Base-by-base conservation (phyloP, 1,140 invertebrate species). In the Pseudomyrmex flavicornis region DNA sequence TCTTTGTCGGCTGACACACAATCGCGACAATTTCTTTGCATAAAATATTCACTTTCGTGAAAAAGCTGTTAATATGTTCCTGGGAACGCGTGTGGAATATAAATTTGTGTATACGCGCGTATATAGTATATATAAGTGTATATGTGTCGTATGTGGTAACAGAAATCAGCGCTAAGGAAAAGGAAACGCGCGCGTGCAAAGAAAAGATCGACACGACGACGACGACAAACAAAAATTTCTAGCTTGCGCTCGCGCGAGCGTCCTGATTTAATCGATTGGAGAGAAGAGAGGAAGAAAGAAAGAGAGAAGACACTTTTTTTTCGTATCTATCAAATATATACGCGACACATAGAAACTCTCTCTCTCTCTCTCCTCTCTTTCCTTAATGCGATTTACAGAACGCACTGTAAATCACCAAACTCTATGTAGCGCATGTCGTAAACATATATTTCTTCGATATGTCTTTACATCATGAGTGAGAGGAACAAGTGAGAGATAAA, bases 321-420 rank as follows among this genome's bases (percentile, higher is more conserved):
- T 88, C 89, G 87, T 84, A 83, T 77, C 15, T 66, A 65, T 83
- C 86, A 91, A 89, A 86, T 87, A 77, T 35, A 35, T 1, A 89
- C 85, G 87, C 88, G 86, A 91, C 86, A 88, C 35, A 35, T 7
- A 35, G 35, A 68, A 84, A 65, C 73, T 88, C 83, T 79, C 20
- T 22, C 20, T 22, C 20, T 22, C 1, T 22, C 20, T 22, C 62
- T 88, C 82, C 68, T 84, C 76, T 61, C 44, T n/a, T 48, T 13
- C 73, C 52, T 73, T 58, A 48, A 50, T 76, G 61, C 76, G 66
- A 70, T 79, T 79, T 26, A 44, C 20, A 70, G 65, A 80, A 72
- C 59, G 44, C 54, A 44, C 10, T 50, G 76, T 48, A 72, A 80
- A 59, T 59, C 8, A 54, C 44, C 9, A 3, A 68, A 77, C 15